Base-by-base conservation (phyloP, 2,888 invertebrate species). In the Brachynemurus nebulosus region DNA sequence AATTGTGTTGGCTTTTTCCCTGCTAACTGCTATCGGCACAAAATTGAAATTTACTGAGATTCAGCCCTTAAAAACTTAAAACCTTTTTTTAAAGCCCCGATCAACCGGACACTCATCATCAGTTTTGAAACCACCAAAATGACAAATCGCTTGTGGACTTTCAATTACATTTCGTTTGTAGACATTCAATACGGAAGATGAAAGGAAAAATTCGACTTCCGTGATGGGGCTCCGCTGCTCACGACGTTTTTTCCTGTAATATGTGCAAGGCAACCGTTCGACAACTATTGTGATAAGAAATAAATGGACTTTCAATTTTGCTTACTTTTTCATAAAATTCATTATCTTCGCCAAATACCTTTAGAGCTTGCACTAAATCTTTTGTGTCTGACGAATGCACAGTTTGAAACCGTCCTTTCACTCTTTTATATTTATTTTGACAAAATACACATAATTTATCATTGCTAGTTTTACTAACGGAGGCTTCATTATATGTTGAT, bases 271-370 rank as follows among this genome's bases (percentile, higher is more conserved):
- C 45, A 45, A 45, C 44, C 30, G 41, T 45, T 45, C 40, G 21
- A 25, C 40, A 45, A 19, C 27, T 45, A 44, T 45, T 45, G 30
- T 45, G 45, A 45, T 45, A 45, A 25, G 17, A 45, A 45, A 45
- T 45, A 23, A 45, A 27, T 27, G 27, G 27, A n/a, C 27, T 27
- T 27, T 9, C 9, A 27, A n/a, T n/a, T 27, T 9, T 27, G 27
- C 2, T 27, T n/a, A 45, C 45, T 45, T 45, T 45, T 45, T 45
- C 45, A 45, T 45, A 45, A 45, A 45, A 45, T 45, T 45, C 45
- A 45, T 45, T 45, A 45, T 45, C 21, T 45, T 45, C 45, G 45
- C 40, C 45, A 45, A 45, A 45, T 27, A 23, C 27, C 44, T 42
- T 45, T 42, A 45, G 30, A 45, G 25, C 40, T 45, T 45, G 44